phyloP scores from a whole-genome alignment of 2,888 invertebrate genomes.

The Diaperis boleti region DNA sequence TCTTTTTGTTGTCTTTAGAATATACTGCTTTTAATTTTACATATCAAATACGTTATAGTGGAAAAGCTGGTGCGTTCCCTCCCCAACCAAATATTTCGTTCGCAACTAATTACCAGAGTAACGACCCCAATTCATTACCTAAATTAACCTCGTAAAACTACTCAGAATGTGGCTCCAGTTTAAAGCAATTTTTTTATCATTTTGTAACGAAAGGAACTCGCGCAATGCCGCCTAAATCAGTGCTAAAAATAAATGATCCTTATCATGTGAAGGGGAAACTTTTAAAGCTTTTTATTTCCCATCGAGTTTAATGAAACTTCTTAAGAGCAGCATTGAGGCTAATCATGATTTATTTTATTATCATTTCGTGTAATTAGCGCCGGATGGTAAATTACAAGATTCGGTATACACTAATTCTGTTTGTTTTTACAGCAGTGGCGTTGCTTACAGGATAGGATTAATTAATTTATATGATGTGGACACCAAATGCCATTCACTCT shows the following conservation, averaged over 20 bases:
- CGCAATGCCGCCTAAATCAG: conserved; percentile 34
- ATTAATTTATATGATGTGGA: conserved; percentile 30
- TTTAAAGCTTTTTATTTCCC: conserved; percentile 42
- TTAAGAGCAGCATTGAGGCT: conserved; percentile 25
- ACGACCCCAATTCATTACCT: too few relatives aligned
- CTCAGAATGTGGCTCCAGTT: too few relatives aligned
- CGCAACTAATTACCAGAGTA: too few relatives aligned
- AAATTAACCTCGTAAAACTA: too few relatives aligned
- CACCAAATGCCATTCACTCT: conserved; percentile 6
- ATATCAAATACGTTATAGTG: too few relatives aligned
- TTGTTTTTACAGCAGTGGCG: conserved; percentile 14
- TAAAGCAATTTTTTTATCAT: conserved; percentile 31
- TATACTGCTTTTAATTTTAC: too few relatives aligned
- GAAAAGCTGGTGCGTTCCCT: too few relatives aligned
- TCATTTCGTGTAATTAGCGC: conserved; percentile 33
- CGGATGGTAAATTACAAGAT: conserved; percentile 3
- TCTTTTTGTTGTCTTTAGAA: too few relatives aligned
- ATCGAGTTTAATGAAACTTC: conserved; percentile 40
- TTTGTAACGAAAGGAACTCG: conserved; percentile 28
- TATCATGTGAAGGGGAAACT: conserved; percentile 42
- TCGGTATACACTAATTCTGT: conserved; percentile 11
- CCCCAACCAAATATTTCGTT: too few relatives aligned
- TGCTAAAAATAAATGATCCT: conserved; percentile 41
- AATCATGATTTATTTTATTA: conserved; percentile 40
- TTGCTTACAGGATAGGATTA: too few relatives aligned